Conservation (phyloP, 2,888 invertebrate species). For the Brenthis hecate region DNA sequence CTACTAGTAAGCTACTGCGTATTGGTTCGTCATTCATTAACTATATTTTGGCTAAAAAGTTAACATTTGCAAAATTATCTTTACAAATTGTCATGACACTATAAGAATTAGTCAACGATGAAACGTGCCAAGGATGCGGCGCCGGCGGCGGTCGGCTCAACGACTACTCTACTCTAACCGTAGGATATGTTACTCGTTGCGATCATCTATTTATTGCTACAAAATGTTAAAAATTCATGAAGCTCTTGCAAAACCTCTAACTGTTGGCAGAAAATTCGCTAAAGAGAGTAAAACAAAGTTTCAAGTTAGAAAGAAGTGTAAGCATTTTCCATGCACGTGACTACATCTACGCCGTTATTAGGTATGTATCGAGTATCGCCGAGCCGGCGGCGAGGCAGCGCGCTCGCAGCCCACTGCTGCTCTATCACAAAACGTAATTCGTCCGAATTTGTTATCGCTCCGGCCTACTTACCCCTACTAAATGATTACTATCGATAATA, state of each 20-base stretch:
- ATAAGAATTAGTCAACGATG: slow-evolving; percentile 80
- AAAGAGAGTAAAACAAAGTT: slow-evolving; percentile 54
- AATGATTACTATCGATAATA: slow-evolving; percentile 81
- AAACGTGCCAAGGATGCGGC: slow-evolving; percentile 60
- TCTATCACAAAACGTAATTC: slow-evolving; percentile 78
- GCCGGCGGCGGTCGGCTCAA: slow-evolving; percentile 61
- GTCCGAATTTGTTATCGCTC: slow-evolving; percentile 79
- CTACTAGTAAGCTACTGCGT: slow-evolving; percentile 80
- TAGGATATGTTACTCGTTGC: slow-evolving; percentile 72
- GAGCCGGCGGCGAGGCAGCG: slow-evolving; percentile 60
- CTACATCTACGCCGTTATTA: slow-evolving; percentile 44
- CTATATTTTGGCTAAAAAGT: slow-evolving; percentile 82
- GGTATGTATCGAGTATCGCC: slow-evolving; percentile 50
- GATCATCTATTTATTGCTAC: slow-evolving; percentile 57
- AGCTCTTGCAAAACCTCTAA: slow-evolving; percentile 60
- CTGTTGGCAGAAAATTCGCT: slow-evolving; percentile 55
- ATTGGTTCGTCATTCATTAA: slow-evolving; percentile 81
- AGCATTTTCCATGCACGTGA: slow-evolving; percentile 59
- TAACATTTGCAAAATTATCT: slow-evolving; percentile 80
- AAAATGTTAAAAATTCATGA: slow-evolving; percentile 55
- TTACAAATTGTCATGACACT: slow-evolving; percentile 80
- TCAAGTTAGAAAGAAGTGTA: slow-evolving; percentile 49
- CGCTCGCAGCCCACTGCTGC: slow-evolving; percentile 57
- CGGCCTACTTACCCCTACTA: slow-evolving; percentile 80
- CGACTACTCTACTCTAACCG: slow-evolving; percentile 54